phyloP scores from a whole-genome alignment of 2,888 invertebrate genomes.

The Diplazon laetatorius region DNA sequence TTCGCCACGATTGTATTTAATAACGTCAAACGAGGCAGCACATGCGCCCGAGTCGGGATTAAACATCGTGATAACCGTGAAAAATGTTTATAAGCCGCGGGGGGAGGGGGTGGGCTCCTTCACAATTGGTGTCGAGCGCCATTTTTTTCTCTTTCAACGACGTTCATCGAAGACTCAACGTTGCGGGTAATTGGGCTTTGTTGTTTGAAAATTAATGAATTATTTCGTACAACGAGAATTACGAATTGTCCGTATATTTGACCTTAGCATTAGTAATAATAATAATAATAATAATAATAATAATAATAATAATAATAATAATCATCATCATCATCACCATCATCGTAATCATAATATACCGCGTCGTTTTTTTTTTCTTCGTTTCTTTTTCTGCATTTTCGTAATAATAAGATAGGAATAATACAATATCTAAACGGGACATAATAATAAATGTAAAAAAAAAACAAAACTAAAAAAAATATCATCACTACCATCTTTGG shows the following conservation, averaged over 20 bases:
- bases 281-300: slow-evolving; percentile 38
- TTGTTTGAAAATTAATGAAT: slow-evolving; percentile 43
- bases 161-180: background rate
- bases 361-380: slow-evolving; percentile 64
- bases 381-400: slow-evolving; percentile 54
- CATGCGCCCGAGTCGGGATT: background rate
- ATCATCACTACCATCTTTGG: slow-evolving; percentile 78
- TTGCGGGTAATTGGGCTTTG: background rate
- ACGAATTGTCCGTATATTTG: slow-evolving; percentile 78
- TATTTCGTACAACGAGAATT: slow-evolving; percentile 60
- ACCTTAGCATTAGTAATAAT: slow-evolving; percentile 74
- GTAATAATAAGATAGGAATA: slow-evolving; percentile 65
- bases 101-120: background rate
- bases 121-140: background rate
- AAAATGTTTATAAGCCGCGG: slow-evolving; percentile 32
- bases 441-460: slow-evolving; percentile 68
- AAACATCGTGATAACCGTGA: slow-evolving; percentile 48
- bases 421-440: slow-evolving; percentile 63
- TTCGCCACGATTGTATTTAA: slow-evolving; percentile 31
- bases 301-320: slow-evolving; percentile 16
- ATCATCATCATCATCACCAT: slow-evolving; percentile 68
- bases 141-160: background rate
- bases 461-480: slow-evolving; percentile 71
- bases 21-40: slow-evolving; percentile 24
- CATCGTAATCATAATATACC: slow-evolving; percentile 72